These are phyloP conservation scores for Gymnocheta viridis DNA, from an alignment of 2,888 invertebrate genomes.

Conservation along the genomic window DNA sequence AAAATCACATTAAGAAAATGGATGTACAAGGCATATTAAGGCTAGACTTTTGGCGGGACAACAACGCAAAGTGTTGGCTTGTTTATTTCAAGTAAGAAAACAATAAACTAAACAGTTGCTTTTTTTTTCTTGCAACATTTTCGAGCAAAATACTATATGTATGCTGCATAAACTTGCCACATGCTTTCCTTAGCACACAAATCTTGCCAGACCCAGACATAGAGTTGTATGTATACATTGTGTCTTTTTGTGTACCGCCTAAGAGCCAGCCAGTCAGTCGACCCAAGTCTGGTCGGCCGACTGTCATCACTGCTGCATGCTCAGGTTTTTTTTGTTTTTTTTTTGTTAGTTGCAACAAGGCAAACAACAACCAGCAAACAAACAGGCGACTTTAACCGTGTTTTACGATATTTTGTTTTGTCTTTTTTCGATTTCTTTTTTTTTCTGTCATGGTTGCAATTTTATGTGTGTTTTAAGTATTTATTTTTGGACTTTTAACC, in stretches of 20 bases:
- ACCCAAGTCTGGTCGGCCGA: conserved; percentile 63
- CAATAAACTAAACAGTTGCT: conserved; percentile 23
- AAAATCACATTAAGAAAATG: conserved; percentile 46
- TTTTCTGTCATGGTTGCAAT: conserved; percentile 59
- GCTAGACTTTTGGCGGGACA: conserved; percentile 70
- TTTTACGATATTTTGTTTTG: conserved; percentile 53
- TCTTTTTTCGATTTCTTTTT: conserved; percentile 29
- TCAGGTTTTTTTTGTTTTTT: conserved; percentile 28
- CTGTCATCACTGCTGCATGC: conserved; percentile 62
- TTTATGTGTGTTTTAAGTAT: conserved; percentile 58
- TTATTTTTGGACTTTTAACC: conserved; percentile 70
- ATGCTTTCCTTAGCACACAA: conserved; percentile 52
- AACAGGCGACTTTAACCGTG: conserved; percentile 68
- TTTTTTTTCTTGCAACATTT: conserved; percentile 25
- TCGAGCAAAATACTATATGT: conserved; percentile 21
- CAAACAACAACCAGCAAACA: conserved; percentile 58
- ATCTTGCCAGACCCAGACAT: conserved; percentile 55
- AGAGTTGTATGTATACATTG: conserved; percentile 54
- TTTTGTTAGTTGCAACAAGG: conserved; percentile 61
- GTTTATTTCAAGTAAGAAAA: conserved; percentile 26
- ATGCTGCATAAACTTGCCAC: conserved; percentile 56
- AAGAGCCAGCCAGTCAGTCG: conserved; percentile 68
- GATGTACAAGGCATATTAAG: conserved; percentile 50
- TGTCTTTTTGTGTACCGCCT: conserved; percentile 49
- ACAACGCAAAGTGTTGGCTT: conserved; percentile 55